phyloP scores from a whole-genome alignment of 64 coral and sea anemone species.

The Acropora yongei region DNA sequence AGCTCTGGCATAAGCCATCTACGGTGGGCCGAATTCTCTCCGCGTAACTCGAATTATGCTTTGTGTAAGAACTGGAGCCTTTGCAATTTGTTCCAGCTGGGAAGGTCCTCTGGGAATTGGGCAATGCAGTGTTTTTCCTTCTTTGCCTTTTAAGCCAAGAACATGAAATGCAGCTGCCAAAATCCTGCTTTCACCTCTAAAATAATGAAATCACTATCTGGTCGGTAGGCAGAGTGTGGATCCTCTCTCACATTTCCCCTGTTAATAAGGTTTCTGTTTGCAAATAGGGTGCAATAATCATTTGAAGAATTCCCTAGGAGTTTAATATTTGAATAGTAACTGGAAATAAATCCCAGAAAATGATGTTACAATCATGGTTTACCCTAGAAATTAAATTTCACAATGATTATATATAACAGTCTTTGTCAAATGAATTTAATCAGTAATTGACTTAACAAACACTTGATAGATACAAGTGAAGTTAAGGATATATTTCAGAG shows the following conservation, averaged over 20 bases:
- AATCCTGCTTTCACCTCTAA: conserved; percentile 47
- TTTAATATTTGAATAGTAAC: conserved; percentile 2
- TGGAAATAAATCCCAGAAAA: neutral
- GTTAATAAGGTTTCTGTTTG: too few relatives aligned
- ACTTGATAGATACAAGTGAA: conserved; percentile 3
- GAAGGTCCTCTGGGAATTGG: conserved; percentile 21
- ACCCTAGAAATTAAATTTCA: neutral
- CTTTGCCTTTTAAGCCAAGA: conserved; percentile 34
- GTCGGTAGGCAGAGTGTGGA: too few relatives aligned
- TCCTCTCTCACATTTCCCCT: too few relatives aligned
- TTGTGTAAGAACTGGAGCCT: conserved; percentile 55
- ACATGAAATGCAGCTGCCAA: conserved; percentile 44
- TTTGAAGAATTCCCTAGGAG: conserved; percentile 23
- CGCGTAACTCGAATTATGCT: neutral
- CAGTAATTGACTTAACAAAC: neutral
- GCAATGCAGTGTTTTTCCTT: neutral
- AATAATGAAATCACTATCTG: neutral
- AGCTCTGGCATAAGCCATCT: too few relatives aligned
- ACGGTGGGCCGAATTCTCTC: too few relatives aligned
- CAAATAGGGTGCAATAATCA: neutral
- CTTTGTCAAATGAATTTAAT: neutral
- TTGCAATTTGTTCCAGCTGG: conserved; percentile 35
- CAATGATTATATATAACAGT: conserved; percentile 6
- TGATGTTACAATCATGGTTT: conserved; percentile 2
- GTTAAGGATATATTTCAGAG: neutral